Evolutionary conservation across 2,797 vertebrate species (phyloP).

Genomic region (Notolepis coatsorum): DNA sequence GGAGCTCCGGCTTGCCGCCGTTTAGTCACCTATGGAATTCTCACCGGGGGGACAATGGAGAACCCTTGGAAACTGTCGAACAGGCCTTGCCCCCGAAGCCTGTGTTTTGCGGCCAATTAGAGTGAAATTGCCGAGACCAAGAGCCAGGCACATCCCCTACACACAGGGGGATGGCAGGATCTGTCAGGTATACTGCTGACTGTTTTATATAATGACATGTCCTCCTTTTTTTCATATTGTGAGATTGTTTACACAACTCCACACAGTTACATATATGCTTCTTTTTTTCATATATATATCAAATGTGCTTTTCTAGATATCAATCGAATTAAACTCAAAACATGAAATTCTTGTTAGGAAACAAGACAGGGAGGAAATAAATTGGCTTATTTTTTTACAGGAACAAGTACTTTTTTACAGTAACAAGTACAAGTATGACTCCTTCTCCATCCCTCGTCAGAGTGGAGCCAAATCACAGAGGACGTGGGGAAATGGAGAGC

Average conservation of each 20-base stretch:
- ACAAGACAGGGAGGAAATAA: conserved; percentile 1
- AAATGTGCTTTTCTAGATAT: conserved; percentile 46
- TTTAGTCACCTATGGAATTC: conserved; percentile 72
- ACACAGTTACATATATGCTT: not conserved
- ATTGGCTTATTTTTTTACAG: not conserved
- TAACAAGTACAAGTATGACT: conserved; percentile 37
- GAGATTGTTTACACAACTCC: not conserved
- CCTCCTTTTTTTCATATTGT: too few species aligned
- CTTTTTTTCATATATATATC: conserved; percentile 6
- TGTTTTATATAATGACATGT: conserved; percentile 40
- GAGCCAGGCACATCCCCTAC: conserved; percentile 62
- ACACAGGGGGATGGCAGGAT: conserved; percentile 43
- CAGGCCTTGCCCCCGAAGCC: conserved; percentile 44
- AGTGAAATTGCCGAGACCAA: conserved; percentile 68
- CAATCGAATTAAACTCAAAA: conserved; percentile 43
- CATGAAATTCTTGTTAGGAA: conserved; percentile 42
- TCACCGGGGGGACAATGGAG: conserved; percentile 57
- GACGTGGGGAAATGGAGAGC: conserved; percentile 46
- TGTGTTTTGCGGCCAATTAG: conserved; percentile 73
- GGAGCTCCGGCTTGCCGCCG: conserved; percentile 57
- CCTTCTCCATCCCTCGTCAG: conserved; percentile 29
- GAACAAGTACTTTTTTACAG: conserved; percentile 34
- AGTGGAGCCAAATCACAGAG: conserved; percentile 54
- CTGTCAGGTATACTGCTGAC: conserved; percentile 32
- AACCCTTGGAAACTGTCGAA: conserved; percentile 45